phyloP scores from a whole-genome alignment of 1,140 invertebrate genomes.

The Penaeus chinensis region DNA sequence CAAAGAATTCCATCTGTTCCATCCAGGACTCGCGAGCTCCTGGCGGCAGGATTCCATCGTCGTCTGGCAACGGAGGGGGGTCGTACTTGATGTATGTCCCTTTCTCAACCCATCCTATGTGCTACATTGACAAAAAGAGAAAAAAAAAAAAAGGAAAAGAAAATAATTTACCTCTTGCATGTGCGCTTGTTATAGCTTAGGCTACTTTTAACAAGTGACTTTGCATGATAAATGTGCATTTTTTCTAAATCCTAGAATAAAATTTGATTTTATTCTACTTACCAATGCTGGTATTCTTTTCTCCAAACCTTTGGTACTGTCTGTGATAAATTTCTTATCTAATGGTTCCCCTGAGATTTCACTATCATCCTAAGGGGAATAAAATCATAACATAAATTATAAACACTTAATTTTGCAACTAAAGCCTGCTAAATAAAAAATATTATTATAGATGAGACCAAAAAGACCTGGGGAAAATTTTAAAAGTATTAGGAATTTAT shows the following conservation, averaged over 20 bases:
- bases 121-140: conserved; percentile 65
- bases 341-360: conserved; percentile 28
- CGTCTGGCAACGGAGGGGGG: conserved; percentile 61
- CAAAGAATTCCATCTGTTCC: conserved; percentile 72
- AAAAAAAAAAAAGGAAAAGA: conserved; percentile 13
- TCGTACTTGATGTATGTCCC: conserved; percentile 68
- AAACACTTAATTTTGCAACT: too few relatives aligned
- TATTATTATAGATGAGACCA: too few relatives aligned
- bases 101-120: conserved; percentile 67
- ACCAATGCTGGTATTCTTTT: conserved; percentile 67
- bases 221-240: too few relatives aligned
- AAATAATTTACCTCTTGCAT: background rate
- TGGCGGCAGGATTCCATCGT: conserved; percentile 67
- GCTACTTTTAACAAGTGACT: too few relatives aligned
- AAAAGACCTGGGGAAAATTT: too few relatives aligned
- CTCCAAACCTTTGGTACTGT: conserved; percentile 64
- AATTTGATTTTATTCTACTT: conserved; percentile 14
- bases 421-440: too few relatives aligned
- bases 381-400: background rate
- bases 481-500: too few relatives aligned
- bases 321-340: conserved; percentile 31
- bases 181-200: background rate
- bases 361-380: background rate
- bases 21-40: conserved; percentile 74
- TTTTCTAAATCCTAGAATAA: too few relatives aligned